phyloP scores from a whole-genome alignment of 2,888 invertebrate genomes.

The Cotesia congregata region DNA sequence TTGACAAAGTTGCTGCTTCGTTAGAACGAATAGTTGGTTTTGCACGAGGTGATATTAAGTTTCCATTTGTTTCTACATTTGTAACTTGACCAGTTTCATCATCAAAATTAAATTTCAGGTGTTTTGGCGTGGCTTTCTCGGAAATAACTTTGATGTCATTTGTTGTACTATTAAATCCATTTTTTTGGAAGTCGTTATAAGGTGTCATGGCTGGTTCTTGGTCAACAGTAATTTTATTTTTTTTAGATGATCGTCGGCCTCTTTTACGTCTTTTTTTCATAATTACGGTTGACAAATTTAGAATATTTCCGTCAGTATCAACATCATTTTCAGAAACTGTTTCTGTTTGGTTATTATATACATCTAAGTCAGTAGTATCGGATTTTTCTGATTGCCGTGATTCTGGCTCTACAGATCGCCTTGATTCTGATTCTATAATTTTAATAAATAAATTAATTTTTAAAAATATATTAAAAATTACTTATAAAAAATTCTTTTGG shows the following conservation, averaged over 20 bases:
- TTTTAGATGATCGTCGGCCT: slow-evolving; percentile 44
- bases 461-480: no score
- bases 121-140: slow-evolving; percentile 18
- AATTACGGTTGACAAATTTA: background rate
- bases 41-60: background rate
- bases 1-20: slow-evolving; percentile 15
- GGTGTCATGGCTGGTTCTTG: slow-evolving; percentile 35
- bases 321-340: slow-evolving; percentile 14
- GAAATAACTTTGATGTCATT: background rate
- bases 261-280: slow-evolving; percentile 41
- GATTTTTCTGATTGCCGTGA: slow-evolving; percentile 32
- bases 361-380: slow-evolving; percentile 44
- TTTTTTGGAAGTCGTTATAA: slow-evolving; percentile 14
- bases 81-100: background rate
- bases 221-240: slow-evolving; percentile 36
- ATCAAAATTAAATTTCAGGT: slow-evolving; percentile 36
- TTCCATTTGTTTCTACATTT: background rate
- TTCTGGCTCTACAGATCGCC: slow-evolving; percentile 28
- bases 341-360: slow-evolving; percentile 27
- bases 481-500: no score
- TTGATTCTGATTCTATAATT: background rate
- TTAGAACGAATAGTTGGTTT: slow-evolving; percentile 20
- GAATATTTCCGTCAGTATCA: slow-evolving; percentile 1
- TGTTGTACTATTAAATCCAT: background rate
- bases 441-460: background rate